Percentiles rank a stretch among this genome's conserved stretches.
Conservation (phyloP, 2,888 invertebrate genomes). For the Oligia latruncula region DNA sequence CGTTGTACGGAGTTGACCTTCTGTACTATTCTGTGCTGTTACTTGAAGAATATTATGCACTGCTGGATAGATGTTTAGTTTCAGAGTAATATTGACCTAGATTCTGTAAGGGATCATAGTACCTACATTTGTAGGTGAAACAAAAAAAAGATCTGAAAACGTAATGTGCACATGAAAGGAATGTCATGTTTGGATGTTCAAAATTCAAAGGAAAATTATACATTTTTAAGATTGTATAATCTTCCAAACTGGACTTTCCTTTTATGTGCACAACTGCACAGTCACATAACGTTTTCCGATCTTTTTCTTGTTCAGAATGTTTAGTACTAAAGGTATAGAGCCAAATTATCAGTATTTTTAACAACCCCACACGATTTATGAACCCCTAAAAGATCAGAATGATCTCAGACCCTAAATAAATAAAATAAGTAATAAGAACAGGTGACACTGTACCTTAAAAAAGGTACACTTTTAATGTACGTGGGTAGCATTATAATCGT, state of each 20-base stretch:
- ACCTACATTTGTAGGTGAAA: conserved; percentile 4
- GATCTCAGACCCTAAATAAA: conserved; percentile 25
- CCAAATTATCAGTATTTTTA: neutral
- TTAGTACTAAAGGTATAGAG: neutral
- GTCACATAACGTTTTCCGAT: too few relatives aligned
- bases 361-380: neutral
- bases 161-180: neutral
- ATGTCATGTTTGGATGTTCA: neutral
- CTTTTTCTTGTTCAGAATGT: neutral
- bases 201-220: neutral
- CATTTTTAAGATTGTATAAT: too few relatives aligned
- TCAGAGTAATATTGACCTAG: conserved; percentile 24
- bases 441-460: conserved; percentile 46
- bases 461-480: conserved; percentile 38
- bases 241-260: too few relatives aligned
- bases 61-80: conserved; percentile 16
- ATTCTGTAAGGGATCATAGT: conserved; percentile 15
- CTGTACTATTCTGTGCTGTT: neutral
- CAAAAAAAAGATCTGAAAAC: neutral
- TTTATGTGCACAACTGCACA: too few relatives aligned
- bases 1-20: neutral
- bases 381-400: neutral
- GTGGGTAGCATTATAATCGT: conserved; percentile 34
- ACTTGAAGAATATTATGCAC: conserved; percentile 4
- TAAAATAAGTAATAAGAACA: conserved; percentile 28